Evolutionary conservation across 1,140 invertebrate species (phyloP), one percentile per base, ranked within the genome.

Genomic region (Rhyzopertha dominica): DNA sequence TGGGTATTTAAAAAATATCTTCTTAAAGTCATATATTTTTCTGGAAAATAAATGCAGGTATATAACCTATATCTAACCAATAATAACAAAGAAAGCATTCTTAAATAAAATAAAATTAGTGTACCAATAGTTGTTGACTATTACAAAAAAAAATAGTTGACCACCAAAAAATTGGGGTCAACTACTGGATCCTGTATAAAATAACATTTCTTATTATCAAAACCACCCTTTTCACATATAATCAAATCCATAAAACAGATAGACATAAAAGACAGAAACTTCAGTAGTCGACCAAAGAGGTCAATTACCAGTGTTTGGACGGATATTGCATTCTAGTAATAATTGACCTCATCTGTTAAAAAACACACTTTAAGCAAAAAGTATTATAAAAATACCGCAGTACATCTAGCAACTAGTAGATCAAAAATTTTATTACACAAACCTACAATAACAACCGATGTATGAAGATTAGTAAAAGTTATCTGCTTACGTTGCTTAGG

Each of bases 1-100:
- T 43, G 28, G 25, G 40, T 43, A 35, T 34, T 14, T 43, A 34
- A 37, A 41, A 41, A 36, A 32, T 16, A 13, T 32, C 17, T 41
- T 36, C 25, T 41, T 41, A 13, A 10, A 10, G 5, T 38, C 20
- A 10, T 10, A 20, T 18, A 32, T 41, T 41, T 41, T 16, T 30
- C 39, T 41, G 25, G 5, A 43, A 43, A 35, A 34, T 23, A 43
- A 37, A 8, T 43, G 1, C 18, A 10, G n/a, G 17, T 34, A 25
- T 10, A 9, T 5, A 43, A 16, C 19, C 16, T 18, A 37, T 37
- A 31, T 5, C 13, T 10, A 5, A 34, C n/a, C n/a, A n/a, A n/a
- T n/a, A n/a, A n/a, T n/a, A n/a, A n/a, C n/a, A n/a, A n/a, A n/a
- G n/a, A n/a, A n/a, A n/a, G n/a, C n/a, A n/a, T n/a, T n/a, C n/a